These are phyloP conservation scores for Pterocles orientalis DNA, from an alignment of 2,113 vertebrate species.

Conservation along the genomic window DNA sequence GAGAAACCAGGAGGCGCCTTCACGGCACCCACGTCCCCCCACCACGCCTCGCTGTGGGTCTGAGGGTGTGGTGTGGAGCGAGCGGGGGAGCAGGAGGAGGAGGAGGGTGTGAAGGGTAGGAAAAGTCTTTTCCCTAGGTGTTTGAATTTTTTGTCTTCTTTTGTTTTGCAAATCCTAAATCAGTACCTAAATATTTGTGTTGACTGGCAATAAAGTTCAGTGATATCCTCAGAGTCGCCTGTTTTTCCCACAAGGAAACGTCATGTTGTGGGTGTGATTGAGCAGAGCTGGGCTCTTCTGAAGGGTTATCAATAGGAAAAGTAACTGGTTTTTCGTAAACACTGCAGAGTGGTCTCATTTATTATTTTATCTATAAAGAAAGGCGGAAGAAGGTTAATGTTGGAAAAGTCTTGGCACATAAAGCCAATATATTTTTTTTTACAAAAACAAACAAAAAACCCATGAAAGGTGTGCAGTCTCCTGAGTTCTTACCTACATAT, in stretches of 20 bases:
- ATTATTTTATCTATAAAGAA: background rate
- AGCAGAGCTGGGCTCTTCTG: background rate
- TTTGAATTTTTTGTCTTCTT: background rate
- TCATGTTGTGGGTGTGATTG: background rate
- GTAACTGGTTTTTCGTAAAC: background rate
- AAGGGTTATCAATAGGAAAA: background rate
- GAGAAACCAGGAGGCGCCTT: rapidly evolving
- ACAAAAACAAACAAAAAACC: background rate
- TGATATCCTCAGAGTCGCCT: background rate
- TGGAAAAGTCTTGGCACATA: background rate
- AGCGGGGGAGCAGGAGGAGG: rapidly evolving
- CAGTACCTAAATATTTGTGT: background rate
- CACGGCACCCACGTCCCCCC: rapidly evolving
- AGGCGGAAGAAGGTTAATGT: background rate
- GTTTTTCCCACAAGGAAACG: rapidly evolving
- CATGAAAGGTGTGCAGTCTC: too few species aligned
- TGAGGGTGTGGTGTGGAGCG: rapidly evolving
- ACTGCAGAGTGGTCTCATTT: background rate
- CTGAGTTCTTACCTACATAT: background rate
- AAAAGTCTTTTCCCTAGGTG: background rate
- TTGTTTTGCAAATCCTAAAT: background rate
- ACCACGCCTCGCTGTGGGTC: rapidly evolving
- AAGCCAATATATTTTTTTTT: background rate
- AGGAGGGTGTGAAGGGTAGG: too few species aligned
- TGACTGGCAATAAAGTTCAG: background rate